Evolutionary conservation across 2,797 vertebrate genomes (phyloP).

Genomic region (Chelidonichthys spinosus): DNA sequence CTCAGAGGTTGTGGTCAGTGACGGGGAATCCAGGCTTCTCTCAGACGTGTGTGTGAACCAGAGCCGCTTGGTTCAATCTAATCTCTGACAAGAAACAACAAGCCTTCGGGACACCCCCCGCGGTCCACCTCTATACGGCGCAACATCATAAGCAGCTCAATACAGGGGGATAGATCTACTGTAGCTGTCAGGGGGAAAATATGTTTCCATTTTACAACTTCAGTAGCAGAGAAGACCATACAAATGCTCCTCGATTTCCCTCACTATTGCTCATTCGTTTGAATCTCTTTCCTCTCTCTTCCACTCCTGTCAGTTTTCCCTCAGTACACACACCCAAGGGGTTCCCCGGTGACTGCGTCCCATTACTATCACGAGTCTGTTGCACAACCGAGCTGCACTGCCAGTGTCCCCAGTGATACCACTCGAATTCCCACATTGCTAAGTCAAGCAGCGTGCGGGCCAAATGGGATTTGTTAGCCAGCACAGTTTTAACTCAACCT

Average conservation of each 20-base stretch:
- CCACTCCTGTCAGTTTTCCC: constrained; percentile 74
- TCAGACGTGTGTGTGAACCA: constrained; percentile 74
- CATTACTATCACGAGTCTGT: constrained; percentile 75
- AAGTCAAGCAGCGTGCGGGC: constrained; percentile 11
- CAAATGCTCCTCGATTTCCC: constrained; percentile 67
- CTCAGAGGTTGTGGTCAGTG: constrained; percentile 70
- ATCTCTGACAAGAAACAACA: constrained; percentile 86
- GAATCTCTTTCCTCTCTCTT: constrained; percentile 59
- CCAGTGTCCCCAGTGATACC: constrained; percentile 42
- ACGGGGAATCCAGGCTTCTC: constrained; percentile 67
- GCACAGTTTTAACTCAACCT: constrained; percentile 10
- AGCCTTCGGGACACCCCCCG: constrained; percentile 78
- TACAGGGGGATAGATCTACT: constrained; percentile 70
- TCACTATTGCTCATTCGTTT: constrained; percentile 71
- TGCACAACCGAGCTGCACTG: constrained; percentile 66
- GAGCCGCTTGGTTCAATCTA: constrained; percentile 84
- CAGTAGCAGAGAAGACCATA: constrained; percentile 69
- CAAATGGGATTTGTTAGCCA: constrained; percentile 37
- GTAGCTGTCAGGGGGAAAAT: constrained; percentile 77
- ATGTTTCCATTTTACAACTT: constrained; percentile 80
- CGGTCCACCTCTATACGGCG: constrained; percentile 63
- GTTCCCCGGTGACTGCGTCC: constrained; percentile 73
- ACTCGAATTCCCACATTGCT: constrained; percentile 40
- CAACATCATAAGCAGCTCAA: constrained; percentile 81
- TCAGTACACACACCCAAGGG: constrained; percentile 57